A percentile compares a stretch with the other conserved stretches of the same genome.
These are phyloP conservation scores for Lordiphosa collinella DNA, from an alignment of 1,140 invertebrate species.

Conservation along the genomic window DNA sequence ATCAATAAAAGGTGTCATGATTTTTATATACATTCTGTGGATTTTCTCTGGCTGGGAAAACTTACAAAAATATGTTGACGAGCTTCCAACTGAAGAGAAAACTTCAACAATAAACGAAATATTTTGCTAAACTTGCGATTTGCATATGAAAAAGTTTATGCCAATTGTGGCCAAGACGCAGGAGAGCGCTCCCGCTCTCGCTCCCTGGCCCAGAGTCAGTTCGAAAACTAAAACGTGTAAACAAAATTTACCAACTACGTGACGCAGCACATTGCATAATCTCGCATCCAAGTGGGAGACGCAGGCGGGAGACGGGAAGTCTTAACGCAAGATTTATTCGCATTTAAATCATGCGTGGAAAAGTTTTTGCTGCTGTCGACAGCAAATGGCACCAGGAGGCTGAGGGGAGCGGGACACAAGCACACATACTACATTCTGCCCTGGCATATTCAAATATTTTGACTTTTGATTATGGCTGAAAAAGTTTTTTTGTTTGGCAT, in stretches of 20 bases:
- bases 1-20: conserved; percentile 76
- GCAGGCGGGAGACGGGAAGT: conserved; percentile 12
- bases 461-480: conserved; percentile 62
- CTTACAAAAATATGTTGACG: conserved; percentile 35
- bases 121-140: conserved; percentile 77
- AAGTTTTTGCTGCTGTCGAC: conserved; percentile 53
- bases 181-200: conserved; percentile 2
- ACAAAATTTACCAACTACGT: conserved; percentile 73
- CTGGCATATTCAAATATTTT: conserved; percentile 72
- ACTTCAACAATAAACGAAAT: conserved; percentile 78
- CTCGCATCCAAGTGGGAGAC: conserved; percentile 51
- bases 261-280: conserved; percentile 49
- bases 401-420: background rate
- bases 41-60: conserved; percentile 34
- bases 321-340: conserved; percentile 75
- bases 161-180: conserved; percentile 48
- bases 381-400: conserved; percentile 35
- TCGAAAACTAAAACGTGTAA: conserved; percentile 64
- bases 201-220: background rate
- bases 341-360: conserved; percentile 77
- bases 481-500: conserved; percentile 47
- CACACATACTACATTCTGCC: conserved; percentile 49
- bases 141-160: conserved; percentile 76
- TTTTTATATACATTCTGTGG: conserved; percentile 53
- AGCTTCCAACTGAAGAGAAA: conserved; percentile 52